Conservation (phyloP, 2,797 vertebrate genomes). For the Macropodus opercularis region DNA sequence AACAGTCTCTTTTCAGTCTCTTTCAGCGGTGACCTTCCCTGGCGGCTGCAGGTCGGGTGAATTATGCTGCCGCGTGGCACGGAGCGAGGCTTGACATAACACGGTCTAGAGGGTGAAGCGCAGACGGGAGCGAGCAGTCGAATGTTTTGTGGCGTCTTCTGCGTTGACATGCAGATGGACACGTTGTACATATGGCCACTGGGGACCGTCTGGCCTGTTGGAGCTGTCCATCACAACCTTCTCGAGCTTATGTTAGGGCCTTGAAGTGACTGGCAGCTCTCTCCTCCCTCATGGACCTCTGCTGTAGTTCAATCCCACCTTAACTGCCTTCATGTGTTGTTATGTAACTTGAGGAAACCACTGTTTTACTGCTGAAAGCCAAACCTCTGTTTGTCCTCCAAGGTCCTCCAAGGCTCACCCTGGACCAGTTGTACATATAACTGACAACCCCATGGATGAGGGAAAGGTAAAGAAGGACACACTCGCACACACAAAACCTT, state of each 20-base stretch:
- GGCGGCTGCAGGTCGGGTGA: slow-evolving; percentile 45
- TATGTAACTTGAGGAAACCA: not conserved
- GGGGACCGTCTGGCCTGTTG: slow-evolving; percentile 53
- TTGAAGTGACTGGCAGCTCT: slow-evolving; percentile 50
- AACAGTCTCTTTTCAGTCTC: slow-evolving; percentile 41
- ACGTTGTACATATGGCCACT: slow-evolving; percentile 24
- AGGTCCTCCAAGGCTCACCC: slow-evolving; percentile 98
- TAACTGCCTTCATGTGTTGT: slow-evolving; percentile 20
- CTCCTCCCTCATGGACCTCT: slow-evolving; percentile 32
- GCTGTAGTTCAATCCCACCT: slow-evolving; percentile 32
- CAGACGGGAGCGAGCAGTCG: slow-evolving; percentile 35
- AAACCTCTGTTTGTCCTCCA: slow-evolving; percentile 30
- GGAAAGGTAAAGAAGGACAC: slow-evolving; percentile 88
- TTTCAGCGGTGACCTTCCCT: slow-evolving; percentile 60
- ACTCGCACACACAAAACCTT: not conserved
- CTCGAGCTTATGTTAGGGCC: slow-evolving; percentile 57
- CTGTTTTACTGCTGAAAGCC: not conserved
- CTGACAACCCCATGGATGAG: slow-evolving; percentile 99
- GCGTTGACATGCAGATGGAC: slow-evolving; percentile 57
- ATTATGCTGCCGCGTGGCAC: slow-evolving; percentile 46
- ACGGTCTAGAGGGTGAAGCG: slow-evolving; percentile 69
- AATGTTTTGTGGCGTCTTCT: slow-evolving; percentile 45
- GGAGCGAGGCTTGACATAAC: slow-evolving; percentile 59
- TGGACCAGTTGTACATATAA: slow-evolving; percentile 97
- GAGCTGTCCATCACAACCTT: slow-evolving; percentile 68